Conservation (phyloP, 2,113 vertebrate genomes). For the Butastur rufipennis region DNA sequence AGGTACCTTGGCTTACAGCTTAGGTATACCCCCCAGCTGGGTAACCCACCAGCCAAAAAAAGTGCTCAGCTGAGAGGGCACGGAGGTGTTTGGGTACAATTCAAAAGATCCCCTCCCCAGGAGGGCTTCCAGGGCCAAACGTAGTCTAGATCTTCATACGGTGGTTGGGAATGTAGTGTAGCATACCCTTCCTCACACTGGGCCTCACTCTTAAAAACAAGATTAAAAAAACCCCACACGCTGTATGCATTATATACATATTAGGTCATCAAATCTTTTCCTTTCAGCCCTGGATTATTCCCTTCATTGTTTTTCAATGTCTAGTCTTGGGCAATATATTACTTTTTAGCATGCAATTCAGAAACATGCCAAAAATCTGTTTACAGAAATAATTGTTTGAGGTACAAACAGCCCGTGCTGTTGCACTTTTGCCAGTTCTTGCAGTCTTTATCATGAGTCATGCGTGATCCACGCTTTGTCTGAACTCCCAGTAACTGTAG, state of each 20-base stretch:
- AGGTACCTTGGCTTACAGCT: neutral
- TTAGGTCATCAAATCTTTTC: constrained; percentile 32
- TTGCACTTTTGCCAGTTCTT: constrained; percentile 38
- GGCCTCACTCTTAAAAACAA: neutral
- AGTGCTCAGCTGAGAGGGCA: neutral
- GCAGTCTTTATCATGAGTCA: constrained; percentile 47
- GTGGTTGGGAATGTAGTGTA: accelerated
- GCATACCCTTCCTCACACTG: neutral
- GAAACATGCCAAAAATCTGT: constrained; percentile 37
- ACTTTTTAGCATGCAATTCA: neutral
- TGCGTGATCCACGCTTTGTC: neutral
- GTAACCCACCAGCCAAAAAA: neutral
- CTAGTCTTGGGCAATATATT: neutral
- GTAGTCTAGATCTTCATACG: neutral
- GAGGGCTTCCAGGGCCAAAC: neutral
- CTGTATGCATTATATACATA: constrained; percentile 30
- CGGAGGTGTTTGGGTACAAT: accelerated
- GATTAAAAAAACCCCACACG: neutral
- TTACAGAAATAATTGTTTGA: constrained; percentile 45
- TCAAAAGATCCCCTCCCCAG: neutral
- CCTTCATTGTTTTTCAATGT: constrained; percentile 5
- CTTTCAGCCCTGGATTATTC: constrained; percentile 14
- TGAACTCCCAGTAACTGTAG: constrained; percentile 28
- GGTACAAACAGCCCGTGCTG: constrained; percentile 39
- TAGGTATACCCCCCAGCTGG: neutral